Evolutionary conservation across 2,113 vertebrate genomes (phyloP), one percentile per base, ranked within the genome.

Genomic region (Sebastes fasciatus): DNA sequence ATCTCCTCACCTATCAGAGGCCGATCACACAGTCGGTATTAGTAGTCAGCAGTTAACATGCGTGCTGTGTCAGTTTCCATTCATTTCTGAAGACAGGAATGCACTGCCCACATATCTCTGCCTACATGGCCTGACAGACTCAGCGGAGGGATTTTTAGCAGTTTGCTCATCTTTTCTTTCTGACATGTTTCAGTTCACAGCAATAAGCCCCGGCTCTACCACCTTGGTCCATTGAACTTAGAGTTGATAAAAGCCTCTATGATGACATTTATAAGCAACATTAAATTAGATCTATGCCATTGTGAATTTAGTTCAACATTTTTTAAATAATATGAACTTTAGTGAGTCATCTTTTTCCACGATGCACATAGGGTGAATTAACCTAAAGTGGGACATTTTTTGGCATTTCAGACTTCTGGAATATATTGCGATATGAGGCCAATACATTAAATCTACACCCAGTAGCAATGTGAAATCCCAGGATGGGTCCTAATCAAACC

Each of bases 111-210:
- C 43, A 42, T 16, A 6, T 40, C 61, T 57, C 49, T n/a, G 13
- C 40, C 46, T 61, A n/a, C 13, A 19, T 9, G 1, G 1, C 23
- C 5, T 11, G 7, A 46, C 17, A 67, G 11, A 55, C 49, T 55
- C 43, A 9, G n/a, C 14, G 17, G 14, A 48, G 7, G 14, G 34
- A 75, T 76, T 68, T 76, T 76, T 69, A 75, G 46, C 34, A 11
- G 40, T 13, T n/a, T n/a, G 6, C 19, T 66, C n/a, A 17, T 75
- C 26, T 26, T 26, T 26, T 26, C 26, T 26, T 26, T 26, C 26
- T 26, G 26, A 26, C 26, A 26, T 26, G 26, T 26, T 26, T 2
- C 26, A 26, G 26, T 26, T 26, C 26, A 26, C 26, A 2, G 26
- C 26, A 26, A 26, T 21, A 7, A 34, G 8, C 51, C 63, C 9